These are phyloP conservation scores for Falco berigora DNA, from an alignment of 2,797 vertebrate species.

Conservation along the genomic window DNA sequence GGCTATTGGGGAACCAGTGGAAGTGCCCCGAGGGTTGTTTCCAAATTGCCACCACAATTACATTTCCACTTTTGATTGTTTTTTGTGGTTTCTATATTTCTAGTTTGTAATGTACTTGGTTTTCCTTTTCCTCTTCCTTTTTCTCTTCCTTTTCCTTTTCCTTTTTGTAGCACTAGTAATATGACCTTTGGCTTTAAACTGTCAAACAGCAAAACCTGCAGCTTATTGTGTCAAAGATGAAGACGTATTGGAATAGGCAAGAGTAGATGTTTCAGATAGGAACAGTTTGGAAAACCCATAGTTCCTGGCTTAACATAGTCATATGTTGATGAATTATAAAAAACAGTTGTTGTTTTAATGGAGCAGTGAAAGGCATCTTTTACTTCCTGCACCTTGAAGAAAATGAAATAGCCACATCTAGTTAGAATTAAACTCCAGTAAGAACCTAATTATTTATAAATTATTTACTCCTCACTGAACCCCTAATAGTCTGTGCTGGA, in stretches of 20 bases:
- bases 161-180: not conserved
- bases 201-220: not conserved
- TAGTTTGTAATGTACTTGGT: not conserved
- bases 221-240: not conserved
- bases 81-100: not conserved
- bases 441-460: not conserved
- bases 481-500: not conserved
- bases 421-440: not conserved
- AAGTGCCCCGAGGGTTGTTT: not conserved
- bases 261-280: not conserved
- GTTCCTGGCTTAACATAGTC: not conserved
- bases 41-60: not conserved
- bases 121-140: not conserved
- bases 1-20: not conserved
- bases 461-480: not conserved
- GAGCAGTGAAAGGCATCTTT: not conserved
- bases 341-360: not conserved
- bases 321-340: not conserved
- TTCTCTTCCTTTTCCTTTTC: not conserved
- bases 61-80: not conserved
- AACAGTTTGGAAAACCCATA: not conserved
- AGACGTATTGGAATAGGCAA: not conserved
- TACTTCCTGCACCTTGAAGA: not conserved
- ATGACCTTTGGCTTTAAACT: not conserved
- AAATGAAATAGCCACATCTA: not conserved